Evolutionary conservation across 92 coral and sea anemone genomes (phyloP), one percentile per base, ranked within the genome.

Genomic region (Palythoa grandis): DNA sequence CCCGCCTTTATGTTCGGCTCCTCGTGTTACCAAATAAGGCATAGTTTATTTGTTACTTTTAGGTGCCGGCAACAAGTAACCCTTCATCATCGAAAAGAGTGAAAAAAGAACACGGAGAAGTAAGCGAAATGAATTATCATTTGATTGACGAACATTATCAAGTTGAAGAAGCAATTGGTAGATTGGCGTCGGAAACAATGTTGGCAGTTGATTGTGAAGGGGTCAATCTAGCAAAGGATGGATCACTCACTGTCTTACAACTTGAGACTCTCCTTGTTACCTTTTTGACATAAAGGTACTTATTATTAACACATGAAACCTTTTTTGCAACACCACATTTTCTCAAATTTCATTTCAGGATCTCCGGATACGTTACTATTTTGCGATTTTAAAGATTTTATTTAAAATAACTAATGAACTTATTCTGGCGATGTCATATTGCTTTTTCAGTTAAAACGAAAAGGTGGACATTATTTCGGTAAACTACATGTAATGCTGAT

Each of bases 151-250:
- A 60, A 17, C 70, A 78, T 57, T 17, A 78, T 60, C 53, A 78
- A 38, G 53, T 61, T 23, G 83, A 54, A 78, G 16, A 58, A 58
- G 71, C 70, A 17, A 58, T 78, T 58, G 70, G 70, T 29, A 11
- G 23, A 19, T 52, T 78, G 29, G 14, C 11, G 1, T 37, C 70
- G 6, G 17, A 60, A 19, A 57, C 23, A 56, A 7, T 61, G 70
- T 40, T 78, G 10, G 83, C 83, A 57, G 70, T 78, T 1, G 83
- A 78, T 15, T 78, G 83, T 20, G 83, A 78, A 58, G 83, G 83
- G 14, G 83, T 78, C 70, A 16, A 58, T 8, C 83, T 78, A 2
- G 83, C 71, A 5, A 35, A 70, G 83, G 83, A 37, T 65, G 83
- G 83, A 57, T 78, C 83, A 1, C 70, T 78, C 16, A 78, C 83